A percentile compares a stretch with the other conserved stretches of the same genome.
These are phyloP conservation scores for Rhyacichthys aspro DNA, from an alignment of 2,797 vertebrate genomes.

Conservation along the genomic window DNA sequence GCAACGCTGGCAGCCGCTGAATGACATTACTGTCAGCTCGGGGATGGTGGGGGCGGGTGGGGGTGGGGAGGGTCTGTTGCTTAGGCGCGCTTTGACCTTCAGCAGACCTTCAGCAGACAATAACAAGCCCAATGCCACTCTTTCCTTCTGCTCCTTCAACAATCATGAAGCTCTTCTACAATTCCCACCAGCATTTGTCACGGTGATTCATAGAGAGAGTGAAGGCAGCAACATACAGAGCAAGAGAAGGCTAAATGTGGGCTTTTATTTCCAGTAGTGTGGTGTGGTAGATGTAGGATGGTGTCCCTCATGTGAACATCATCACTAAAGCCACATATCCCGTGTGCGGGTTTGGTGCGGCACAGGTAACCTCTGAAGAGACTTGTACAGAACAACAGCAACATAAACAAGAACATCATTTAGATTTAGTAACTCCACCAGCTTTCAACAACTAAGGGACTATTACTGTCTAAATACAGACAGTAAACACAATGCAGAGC, in stretches of 20 bases:
- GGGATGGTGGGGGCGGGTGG: constrained; percentile 25
- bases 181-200: constrained; percentile 12
- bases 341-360: too few species aligned
- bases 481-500: too few species aligned
- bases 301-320: too few species aligned
- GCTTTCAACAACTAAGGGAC: too few species aligned
- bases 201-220: constrained; percentile 28
- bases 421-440: too few species aligned
- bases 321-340: too few species aligned
- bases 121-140: constrained; percentile 49
- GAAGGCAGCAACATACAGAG: not conserved
- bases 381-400: too few species aligned
- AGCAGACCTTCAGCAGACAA: constrained; percentile 66
- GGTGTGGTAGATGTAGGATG: too few species aligned
- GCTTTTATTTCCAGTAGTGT: not conserved
- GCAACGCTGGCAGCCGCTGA: constrained; percentile 37
- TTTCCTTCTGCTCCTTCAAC: constrained; percentile 18
- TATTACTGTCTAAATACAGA: too few species aligned
- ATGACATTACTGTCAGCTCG: constrained; percentile 44
- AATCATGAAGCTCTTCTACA: constrained; percentile 17
- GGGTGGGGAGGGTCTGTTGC: constrained; percentile 17
- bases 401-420: too few species aligned
- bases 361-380: too few species aligned
- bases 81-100: constrained; percentile 64
- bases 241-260: not conserved